Percentiles rank a stretch among this genome's conserved stretches.
Evolutionary conservation across 92 coral and sea anemone genomes (phyloP).

Genomic region (Siderastrea siderea): DNA sequence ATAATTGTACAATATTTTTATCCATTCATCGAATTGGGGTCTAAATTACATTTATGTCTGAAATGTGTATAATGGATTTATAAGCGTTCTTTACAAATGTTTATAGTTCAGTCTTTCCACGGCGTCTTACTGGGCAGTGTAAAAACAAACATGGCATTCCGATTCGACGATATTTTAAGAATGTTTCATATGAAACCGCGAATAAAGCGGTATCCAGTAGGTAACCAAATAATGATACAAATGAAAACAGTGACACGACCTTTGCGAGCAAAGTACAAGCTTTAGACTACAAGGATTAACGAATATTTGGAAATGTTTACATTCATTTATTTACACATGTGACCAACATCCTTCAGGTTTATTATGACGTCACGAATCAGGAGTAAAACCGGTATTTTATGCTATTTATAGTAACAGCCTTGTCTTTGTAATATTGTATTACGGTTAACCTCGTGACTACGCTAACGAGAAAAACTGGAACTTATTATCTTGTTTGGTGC

Average conservation of each 20-base stretch:
- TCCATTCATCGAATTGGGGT: not conserved
- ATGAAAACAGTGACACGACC: not conserved
- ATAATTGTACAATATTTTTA: not conserved
- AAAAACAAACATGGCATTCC: not conserved
- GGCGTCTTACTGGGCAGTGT: not conserved
- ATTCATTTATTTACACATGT: not conserved
- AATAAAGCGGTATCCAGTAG: not conserved
- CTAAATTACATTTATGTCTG: not conserved
- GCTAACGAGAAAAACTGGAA: slow-evolving; percentile 6
- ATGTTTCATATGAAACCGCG: not conserved
- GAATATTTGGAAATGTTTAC: not conserved
- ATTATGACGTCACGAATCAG: not conserved
- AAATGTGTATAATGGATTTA: not conserved
- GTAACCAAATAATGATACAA: too few relatives aligned
- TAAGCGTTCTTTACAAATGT: not conserved
- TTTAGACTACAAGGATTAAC: not conserved
- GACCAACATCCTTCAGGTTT: not conserved
- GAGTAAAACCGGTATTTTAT: not conserved
- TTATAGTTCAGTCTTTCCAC: not conserved
- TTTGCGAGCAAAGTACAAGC: not conserved
- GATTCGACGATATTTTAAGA: not conserved
- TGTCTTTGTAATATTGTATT: not conserved
- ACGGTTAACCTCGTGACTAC: not conserved
- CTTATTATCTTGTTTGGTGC: not conserved
- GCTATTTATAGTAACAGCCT: too few relatives aligned